Percentiles rank a stretch among this genome's conserved stretches.
These are phyloP conservation scores for Geophilus truncorum DNA, from an alignment of 2,888 invertebrate genomes.

Conservation along the genomic window DNA sequence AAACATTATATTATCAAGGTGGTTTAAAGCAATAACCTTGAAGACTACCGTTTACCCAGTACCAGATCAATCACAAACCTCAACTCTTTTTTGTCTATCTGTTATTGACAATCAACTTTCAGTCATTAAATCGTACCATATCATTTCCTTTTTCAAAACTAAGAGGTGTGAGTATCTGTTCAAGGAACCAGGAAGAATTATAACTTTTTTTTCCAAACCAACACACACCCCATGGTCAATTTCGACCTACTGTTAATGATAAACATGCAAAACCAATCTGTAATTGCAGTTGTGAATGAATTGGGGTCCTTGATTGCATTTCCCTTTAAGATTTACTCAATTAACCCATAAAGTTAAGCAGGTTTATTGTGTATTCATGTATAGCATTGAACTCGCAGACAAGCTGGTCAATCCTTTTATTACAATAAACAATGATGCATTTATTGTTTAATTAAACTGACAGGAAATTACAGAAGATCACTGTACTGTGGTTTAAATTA, in stretches of 20 bases:
- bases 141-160: neutral
- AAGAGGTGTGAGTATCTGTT: too few relatives aligned
- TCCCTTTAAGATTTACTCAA: neutral
- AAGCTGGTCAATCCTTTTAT: too few relatives aligned
- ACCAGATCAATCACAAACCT: neutral
- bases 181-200: too few relatives aligned
- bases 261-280: neutral
- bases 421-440: too few relatives aligned
- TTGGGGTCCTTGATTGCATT: neutral
- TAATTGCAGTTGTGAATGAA: neutral
- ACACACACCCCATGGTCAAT: neutral
- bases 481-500: too few relatives aligned
- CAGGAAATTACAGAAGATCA: too few relatives aligned
- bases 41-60: conserved; percentile 12
- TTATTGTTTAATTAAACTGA: too few relatives aligned
- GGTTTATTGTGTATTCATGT: too few relatives aligned
- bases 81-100: too few relatives aligned
- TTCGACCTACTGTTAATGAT: neutral
- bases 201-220: neutral
- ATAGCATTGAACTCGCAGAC: too few relatives aligned
- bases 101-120: neutral
- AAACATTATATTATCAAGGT: conserved; percentile 14
- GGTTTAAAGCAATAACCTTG: neutral
- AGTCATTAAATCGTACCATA: neutral
- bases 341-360: too few relatives aligned